phyloP scores from a whole-genome alignment of 2,888 invertebrate species.

The Acholoe squamosa region DNA sequence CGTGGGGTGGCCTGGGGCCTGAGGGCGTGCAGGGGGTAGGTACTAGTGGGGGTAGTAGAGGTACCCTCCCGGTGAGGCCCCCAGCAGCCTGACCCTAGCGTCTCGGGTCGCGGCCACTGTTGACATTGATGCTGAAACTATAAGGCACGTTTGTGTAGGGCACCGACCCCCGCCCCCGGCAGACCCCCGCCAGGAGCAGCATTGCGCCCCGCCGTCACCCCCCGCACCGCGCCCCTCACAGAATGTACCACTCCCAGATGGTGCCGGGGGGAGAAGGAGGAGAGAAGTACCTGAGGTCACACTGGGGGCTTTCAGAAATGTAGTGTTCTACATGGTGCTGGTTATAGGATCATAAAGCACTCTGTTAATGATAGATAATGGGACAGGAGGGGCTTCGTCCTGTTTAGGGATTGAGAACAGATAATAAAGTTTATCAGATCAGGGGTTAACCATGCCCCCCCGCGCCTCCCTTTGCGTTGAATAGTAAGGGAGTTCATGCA shows the following conservation, averaged over 20 bases:
- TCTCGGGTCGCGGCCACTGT: not conserved
- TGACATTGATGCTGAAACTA: conserved; percentile 56
- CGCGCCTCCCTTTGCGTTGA: too few species aligned
- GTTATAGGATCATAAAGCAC: too few species aligned
- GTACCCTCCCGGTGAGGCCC: conserved; percentile 18
- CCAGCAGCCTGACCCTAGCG: conserved; percentile 35
- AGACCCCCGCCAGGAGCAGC: not conserved
- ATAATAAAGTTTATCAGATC: too few species aligned
- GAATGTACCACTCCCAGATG: not conserved
- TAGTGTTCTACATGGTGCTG: too few species aligned
- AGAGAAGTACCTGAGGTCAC: not conserved
- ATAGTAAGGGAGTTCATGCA: too few species aligned
- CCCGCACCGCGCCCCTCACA: not conserved
- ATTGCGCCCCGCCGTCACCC: not conserved
- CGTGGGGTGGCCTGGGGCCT: not conserved
- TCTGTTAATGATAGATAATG: too few species aligned
- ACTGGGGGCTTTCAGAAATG: not conserved
- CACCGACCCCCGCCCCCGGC: conserved; percentile 24
- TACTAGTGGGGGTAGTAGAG: not conserved
- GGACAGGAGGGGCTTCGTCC: too few species aligned
- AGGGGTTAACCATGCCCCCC: too few species aligned
- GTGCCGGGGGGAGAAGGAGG: not conserved
- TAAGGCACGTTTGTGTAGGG: conserved; percentile 50
- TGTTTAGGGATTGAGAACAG: too few species aligned
- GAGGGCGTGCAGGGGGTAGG: not conserved